Evolutionary conservation across 2,888 invertebrate genomes (phyloP), one percentile per base, ranked within the genome.

Genomic region (Xanthia togata): DNA sequence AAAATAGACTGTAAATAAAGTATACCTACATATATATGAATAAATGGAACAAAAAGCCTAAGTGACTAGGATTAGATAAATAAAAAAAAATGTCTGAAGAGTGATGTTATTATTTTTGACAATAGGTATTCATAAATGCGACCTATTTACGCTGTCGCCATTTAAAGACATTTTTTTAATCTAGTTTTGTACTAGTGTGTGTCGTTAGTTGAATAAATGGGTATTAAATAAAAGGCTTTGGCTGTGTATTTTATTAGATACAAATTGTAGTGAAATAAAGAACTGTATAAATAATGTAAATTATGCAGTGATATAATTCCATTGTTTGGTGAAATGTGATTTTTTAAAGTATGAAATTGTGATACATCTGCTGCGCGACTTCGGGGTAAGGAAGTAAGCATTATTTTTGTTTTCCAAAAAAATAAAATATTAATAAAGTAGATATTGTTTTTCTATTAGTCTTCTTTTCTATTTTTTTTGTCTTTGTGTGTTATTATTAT

Each of bases 221-320:
- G 57, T 67, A 78, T 57, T 74, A 76, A 75, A 70, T 74, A 76
- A 75, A 70, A 78, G 72, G 87, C 85, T 86, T 87, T 84, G 87
- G 84, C 86, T 86, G 85, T 87, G 87, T 79, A 74, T 84, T 78
- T 71, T 41, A 67, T 62, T 78, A 78, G 38, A 69, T 67, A 75
- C 69, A 71, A 47, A 62, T 64, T 67, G 2, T 78, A 77, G 59
- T 8, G 31, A 57, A 41, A 11, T 64, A 76, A 79, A 35, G 1
- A 75, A 73, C 3, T 75, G 70, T 75, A 55, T 47, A 77, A 55
- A 69, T 14, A 59, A 31, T 67, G 38, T 68, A 53, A 71, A 72
- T 2, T 50, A 53, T 50, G 38, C 59, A 71, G 59, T 60, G 31
- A 60, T 70, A 38, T 67, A 35, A 80, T 63, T 72, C n/a, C 17